These are phyloP conservation scores for Timema cristinae DNA, from an alignment of 2,888 invertebrate species.

Conservation along the genomic window DNA sequence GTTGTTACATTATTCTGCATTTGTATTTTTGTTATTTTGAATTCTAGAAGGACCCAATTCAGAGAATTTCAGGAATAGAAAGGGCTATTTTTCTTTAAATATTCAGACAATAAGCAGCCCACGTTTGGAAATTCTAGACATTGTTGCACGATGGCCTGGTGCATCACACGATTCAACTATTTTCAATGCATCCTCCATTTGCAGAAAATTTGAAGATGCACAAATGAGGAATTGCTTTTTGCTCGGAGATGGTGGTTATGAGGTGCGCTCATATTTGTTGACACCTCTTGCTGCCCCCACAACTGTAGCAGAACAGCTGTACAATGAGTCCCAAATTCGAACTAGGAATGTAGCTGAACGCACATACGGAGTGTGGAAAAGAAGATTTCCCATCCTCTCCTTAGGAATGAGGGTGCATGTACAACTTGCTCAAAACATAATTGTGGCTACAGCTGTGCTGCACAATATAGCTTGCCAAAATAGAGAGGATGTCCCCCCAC, in stretches of 20 bases:
- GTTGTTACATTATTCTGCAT: not conserved
- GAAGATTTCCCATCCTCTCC: conserved; percentile 25
- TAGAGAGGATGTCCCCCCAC: conserved; percentile 20
- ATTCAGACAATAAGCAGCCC: conserved; percentile 31
- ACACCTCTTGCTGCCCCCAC: conserved; percentile 34
- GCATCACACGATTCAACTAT: conserved; percentile 36
- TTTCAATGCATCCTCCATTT: conserved; percentile 33
- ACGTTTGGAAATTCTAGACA: conserved; percentile 30
- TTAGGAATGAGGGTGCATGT: conserved; percentile 17
- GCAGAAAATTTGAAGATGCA: conserved; percentile 30
- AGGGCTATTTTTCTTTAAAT: conserved; percentile 25
- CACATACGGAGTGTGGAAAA: conserved; percentile 32
- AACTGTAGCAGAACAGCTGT: conserved; percentile 21
- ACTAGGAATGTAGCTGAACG: conserved; percentile 35
- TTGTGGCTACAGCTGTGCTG: conserved; percentile 26
- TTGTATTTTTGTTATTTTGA: not conserved
- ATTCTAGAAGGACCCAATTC: conserved; percentile 19
- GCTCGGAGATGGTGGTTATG: conserved; percentile 36
- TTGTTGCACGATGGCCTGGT: conserved; percentile 38
- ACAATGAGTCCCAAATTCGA: conserved; percentile 35
- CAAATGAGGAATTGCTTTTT: conserved; percentile 31
- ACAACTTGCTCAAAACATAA: conserved; percentile 16
- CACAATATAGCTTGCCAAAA: conserved; percentile 25
- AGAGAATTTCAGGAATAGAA: conserved; percentile 23
- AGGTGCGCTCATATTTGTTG: conserved; percentile 30